Conservation (phyloP, 2,888 invertebrate species). For the Polymixis lichenea region DNA sequence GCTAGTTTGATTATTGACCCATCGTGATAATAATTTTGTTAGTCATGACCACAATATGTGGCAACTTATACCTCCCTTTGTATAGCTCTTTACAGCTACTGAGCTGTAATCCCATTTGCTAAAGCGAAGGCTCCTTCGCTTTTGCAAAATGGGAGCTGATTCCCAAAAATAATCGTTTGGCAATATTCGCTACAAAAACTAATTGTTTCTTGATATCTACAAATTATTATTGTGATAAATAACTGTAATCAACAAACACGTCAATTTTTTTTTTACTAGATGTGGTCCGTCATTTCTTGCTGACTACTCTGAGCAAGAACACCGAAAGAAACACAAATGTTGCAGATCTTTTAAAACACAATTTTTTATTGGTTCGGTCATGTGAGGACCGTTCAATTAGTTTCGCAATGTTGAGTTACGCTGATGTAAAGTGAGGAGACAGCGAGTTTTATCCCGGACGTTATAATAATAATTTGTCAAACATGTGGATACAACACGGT, state of each 20-base stretch:
- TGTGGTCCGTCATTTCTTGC: background rate
- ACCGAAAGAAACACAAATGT: too few relatives aligned
- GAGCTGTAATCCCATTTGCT: too few relatives aligned
- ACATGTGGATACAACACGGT: conserved; percentile 32
- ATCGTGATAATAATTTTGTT: conserved; percentile 8
- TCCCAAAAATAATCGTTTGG: background rate
- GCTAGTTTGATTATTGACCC: conserved; percentile 6
- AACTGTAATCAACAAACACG: too few relatives aligned
- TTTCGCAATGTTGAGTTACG: conserved; percentile 18
- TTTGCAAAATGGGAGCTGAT: background rate
- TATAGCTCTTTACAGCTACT: background rate
- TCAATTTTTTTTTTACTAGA: too few relatives aligned
- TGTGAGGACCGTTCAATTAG: background rate
- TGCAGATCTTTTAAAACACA: too few relatives aligned
- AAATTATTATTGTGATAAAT: too few relatives aligned
- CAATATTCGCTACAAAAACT: background rate
- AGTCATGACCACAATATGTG: conserved; percentile 2
- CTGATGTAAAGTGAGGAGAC: background rate
- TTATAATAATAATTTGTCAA: conserved; percentile 46
- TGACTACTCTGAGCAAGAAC: background rate
- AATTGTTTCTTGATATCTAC: too few relatives aligned
- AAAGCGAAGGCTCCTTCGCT: background rate
- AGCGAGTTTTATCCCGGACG: conserved; percentile 27
- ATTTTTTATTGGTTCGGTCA: too few relatives aligned
- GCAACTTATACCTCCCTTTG: background rate